Base-by-base conservation (phyloP, 2,797 vertebrate genomes). In the Pseudopleuronectes americanus region DNA sequence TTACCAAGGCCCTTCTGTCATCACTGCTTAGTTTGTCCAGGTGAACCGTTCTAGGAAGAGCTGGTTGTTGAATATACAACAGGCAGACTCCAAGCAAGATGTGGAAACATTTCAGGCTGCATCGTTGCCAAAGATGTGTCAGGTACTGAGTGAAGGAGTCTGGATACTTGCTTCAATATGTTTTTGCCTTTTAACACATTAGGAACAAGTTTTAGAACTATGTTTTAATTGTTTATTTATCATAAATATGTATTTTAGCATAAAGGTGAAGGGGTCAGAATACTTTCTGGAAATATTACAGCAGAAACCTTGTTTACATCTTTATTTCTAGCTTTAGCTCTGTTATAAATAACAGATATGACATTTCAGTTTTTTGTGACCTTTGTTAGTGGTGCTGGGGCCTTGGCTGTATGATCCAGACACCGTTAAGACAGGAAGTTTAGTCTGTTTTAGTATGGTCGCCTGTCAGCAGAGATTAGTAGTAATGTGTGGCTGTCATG, bases 381-480 rank as follows among this genome's bases (percentile, higher is more conserved):
- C 53, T 67, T 66, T 55, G 49, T 58, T 12, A 83, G 71, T 73
- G 13, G 48, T 62, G 47, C 59, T 58, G 48, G 48, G 65, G 49
- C 33, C 33, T 70, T 14, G n/a, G 57, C 43, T 64, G 67, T 60
- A 64, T 28, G 69, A 77, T 82, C 71, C 83, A 84, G 77, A 81
- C 77, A 41, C 81, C 48, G 68, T 80, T 73, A 76, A 77, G 87
- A 79, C 81, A 85, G 90, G 89, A 90, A 89, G 90, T 92, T 90
- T 88, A 89, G 88, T 88, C 86, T 92, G 78, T 82, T 83, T 84
- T 77, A 68, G 69, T 68, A 74, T 56, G 48, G 82, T 74, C 38
- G 47, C 79, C 76, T 81, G 85, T 87, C 89, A 86, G 74, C 45
- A 64, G 59, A 89, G 88, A 87, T 90, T 86, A 84, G 75, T 49